These are phyloP conservation scores for Pseudopodoces humilis DNA, from an alignment of 2,113 vertebrate species.

Conservation along the genomic window DNA sequence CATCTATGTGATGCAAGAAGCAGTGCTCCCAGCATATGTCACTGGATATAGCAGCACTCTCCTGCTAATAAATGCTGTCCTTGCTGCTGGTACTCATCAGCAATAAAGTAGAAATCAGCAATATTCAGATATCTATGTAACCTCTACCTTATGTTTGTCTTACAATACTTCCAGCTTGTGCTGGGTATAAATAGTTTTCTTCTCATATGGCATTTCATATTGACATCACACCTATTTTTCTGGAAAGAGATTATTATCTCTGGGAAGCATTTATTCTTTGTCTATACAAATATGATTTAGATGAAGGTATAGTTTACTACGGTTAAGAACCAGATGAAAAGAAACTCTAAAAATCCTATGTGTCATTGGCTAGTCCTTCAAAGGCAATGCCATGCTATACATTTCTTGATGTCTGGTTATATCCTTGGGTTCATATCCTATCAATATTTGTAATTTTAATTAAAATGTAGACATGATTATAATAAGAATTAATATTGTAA, in stretches of 20 bases:
- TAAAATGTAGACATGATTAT: neutral
- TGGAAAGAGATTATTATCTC: neutral
- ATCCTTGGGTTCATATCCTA: neutral
- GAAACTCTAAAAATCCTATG: neutral
- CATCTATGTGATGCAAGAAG: neutral
- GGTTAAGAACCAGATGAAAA: neutral
- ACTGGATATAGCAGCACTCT: neutral
- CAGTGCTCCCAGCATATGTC: neutral
- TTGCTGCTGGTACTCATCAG: neutral
- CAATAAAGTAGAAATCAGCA: neutral
- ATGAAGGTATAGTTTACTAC: neutral
- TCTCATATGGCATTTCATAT: neutral
- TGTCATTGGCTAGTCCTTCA: neutral
- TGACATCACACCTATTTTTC: neutral
- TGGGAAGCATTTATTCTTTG: neutral
- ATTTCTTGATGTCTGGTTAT: neutral
- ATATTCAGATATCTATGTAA: neutral
- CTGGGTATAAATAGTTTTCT: neutral
- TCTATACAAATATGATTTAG: neutral
- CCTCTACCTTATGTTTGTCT: neutral
- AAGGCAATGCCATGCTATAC: neutral
- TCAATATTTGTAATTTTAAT: neutral
- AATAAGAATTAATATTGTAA: neutral
- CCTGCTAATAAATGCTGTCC: neutral
- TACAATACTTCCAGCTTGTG: neutral